Percentiles rank a stretch among this genome's conserved stretches.
Evolutionary conservation across 2,888 invertebrate genomes (phyloP).

Genomic region (Chrysolina americana): DNA sequence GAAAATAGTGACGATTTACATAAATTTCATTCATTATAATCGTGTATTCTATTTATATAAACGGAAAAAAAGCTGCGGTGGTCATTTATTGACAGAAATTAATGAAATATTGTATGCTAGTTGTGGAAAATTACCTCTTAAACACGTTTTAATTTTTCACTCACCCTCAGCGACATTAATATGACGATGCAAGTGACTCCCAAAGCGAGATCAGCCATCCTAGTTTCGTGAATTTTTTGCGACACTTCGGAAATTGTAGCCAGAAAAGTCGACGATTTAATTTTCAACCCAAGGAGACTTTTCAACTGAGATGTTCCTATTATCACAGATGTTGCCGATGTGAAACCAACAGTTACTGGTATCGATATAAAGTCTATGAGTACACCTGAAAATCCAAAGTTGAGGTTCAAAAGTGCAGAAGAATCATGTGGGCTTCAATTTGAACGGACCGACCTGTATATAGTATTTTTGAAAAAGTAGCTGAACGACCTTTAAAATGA

Average conservation of each 20-base stretch:
- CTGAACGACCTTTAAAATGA: too few species aligned
- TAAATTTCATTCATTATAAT: too few species aligned
- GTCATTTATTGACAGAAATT: too few species aligned
- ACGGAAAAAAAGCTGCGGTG: too few species aligned
- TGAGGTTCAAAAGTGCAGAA: background rate
- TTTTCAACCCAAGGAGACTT: conserved; percentile 80
- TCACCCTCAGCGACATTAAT: conserved; percentile 83
- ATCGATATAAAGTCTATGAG: conserved; percentile 92
- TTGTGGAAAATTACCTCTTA: too few species aligned
- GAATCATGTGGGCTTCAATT: too few species aligned
- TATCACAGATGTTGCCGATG: conserved; percentile 92
- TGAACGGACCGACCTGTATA: too few species aligned
- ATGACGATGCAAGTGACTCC: conserved; percentile 82
- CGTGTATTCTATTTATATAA: too few species aligned
- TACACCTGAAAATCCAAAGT: conserved; percentile 80
- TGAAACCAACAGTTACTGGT: conserved; percentile 91
- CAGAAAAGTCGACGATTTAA: conserved; percentile 82
- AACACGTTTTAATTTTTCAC: conserved; percentile 56
- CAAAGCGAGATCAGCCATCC: conserved; percentile 79
- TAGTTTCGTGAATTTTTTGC: conserved; percentile 78
- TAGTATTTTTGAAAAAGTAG: too few species aligned
- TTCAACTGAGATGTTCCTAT: conserved; percentile 90
- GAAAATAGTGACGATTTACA: too few species aligned
- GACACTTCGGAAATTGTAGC: conserved; percentile 82
- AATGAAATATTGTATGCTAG: too few species aligned